Conservation (phyloP, 2,797 vertebrate genomes). For the Melanotaenia maccullochi region DNA sequence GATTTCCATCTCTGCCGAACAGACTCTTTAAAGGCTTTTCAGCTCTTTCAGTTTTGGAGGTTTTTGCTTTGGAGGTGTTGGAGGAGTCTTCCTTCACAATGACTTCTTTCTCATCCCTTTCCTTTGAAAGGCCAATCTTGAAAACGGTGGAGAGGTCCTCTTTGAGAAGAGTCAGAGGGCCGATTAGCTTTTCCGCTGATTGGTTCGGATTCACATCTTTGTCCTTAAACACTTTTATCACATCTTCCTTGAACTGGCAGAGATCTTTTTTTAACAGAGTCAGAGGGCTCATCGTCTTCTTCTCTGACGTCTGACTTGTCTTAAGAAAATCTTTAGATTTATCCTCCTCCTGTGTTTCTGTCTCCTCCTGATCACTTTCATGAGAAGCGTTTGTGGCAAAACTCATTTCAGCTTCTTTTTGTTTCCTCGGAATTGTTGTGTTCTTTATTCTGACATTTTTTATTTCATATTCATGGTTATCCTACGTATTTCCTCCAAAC, state of each 20-base stretch:
- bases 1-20: constrained; percentile 26
- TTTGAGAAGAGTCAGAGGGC: constrained; percentile 33
- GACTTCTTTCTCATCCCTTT: constrained; percentile 18
- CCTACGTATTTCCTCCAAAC: no score
- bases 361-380: neutral
- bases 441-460: neutral
- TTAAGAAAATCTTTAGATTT: constrained; percentile 1
- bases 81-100: constrained; percentile 3
- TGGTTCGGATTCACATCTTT: constrained; percentile 35
- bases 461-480: neutral
- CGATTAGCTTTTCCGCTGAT: neutral
- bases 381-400: neutral
- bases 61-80: constrained; percentile 11
- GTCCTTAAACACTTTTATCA: constrained; percentile 43
- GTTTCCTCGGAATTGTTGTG: neutral
- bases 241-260: constrained; percentile 48
- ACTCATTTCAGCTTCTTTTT: constrained; percentile 21
- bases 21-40: constrained; percentile 4
- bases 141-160: constrained; percentile 54
- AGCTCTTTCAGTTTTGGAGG: neutral
- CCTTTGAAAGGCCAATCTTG: constrained; percentile 31
- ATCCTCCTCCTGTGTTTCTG: neutral
- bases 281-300: constrained; percentile 12
- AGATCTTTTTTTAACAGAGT: constrained; percentile 50
- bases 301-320: neutral